Base-by-base conservation (phyloP, 2,888 invertebrate genomes). In the Apeira syringaria region DNA sequence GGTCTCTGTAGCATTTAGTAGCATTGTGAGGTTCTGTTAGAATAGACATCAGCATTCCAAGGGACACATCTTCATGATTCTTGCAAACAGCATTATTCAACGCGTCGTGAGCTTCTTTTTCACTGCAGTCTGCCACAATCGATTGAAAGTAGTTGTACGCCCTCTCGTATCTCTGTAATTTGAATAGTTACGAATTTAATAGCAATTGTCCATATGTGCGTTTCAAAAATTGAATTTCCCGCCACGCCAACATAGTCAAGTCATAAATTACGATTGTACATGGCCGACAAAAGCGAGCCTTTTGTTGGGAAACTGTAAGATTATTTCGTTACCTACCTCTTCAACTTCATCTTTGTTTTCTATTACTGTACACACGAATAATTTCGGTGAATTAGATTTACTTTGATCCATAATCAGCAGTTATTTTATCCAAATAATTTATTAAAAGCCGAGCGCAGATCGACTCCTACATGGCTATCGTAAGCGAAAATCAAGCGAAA, bases 21-120 rank as follows among this genome's bases (percentile, higher is more conserved):
- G 97, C 96, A 79, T 94, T 93, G 53, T 92, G 92, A 42, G 95
- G 94, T 75, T 99, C 98, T 11, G 95, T 94, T 53, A 99, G 91
- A 66, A 98, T 97, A 43, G 94, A 93, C 80, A 96, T 96, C 46
- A 99, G 89, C 75, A 99, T 93, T 36, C 98, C 99, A 56, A 98
- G 86, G 38, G 96, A 97, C 47, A 98, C 95, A 69, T 99, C 98
- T 80, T 99, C 98, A 89, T 98, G 97, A 68, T 95, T 95, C 81
- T 97, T 97, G 74, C 96, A 94, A 54, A 97, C 95, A 50, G 97
- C 94, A 79, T 95, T 96, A 74, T 96, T 97, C 34, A 98, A 91
- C 17, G 95, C 94, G 79, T 98, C 98, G 77, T 98, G 98, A 64
- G 96, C 94, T 87, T 98, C 98, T 74, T 98, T 96, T 71, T 98